These are phyloP conservation scores for Mayetiola destructor DNA, from an alignment of 2,888 invertebrate genomes.

Conservation along the genomic window DNA sequence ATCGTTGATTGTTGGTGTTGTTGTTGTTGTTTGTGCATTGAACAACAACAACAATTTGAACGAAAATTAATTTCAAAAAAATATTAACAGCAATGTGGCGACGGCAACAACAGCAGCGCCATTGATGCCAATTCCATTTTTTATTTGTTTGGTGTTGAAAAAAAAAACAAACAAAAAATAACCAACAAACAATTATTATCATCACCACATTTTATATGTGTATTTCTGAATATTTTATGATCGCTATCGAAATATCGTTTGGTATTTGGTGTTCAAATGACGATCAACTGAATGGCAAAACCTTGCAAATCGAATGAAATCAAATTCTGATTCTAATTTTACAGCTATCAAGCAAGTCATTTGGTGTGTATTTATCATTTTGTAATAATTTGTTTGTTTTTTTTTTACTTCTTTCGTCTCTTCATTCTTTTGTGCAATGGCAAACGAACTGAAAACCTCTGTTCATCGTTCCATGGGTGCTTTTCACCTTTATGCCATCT, in stretches of 20 bases:
- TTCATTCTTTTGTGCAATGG: too few relatives aligned
- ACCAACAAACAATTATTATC: conserved; percentile 9
- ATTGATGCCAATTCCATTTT: neutral
- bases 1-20: neutral
- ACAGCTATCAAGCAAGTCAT: too few relatives aligned
- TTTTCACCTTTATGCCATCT: conserved; percentile 8
- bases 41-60: neutral
- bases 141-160: neutral
- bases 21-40: too few relatives aligned
- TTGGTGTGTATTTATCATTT: conserved; percentile 3
- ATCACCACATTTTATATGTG: conserved; percentile 11
- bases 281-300: too few relatives aligned
- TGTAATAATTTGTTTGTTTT: neutral
- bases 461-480: too few relatives aligned
- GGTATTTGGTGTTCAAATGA: too few relatives aligned
- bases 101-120: too few relatives aligned
- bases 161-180: too few relatives aligned
- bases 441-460: too few relatives aligned
- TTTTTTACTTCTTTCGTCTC: neutral
- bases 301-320: too few relatives aligned
- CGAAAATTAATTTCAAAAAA: conserved; percentile 1
- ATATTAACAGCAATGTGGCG: neutral
- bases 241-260: too few relatives aligned
- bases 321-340: too few relatives aligned
- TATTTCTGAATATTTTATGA: conserved; percentile 9